Evolutionary conservation across 2,113 vertebrate genomes (phyloP).

Genomic region (Phainopepla nitens): DNA sequence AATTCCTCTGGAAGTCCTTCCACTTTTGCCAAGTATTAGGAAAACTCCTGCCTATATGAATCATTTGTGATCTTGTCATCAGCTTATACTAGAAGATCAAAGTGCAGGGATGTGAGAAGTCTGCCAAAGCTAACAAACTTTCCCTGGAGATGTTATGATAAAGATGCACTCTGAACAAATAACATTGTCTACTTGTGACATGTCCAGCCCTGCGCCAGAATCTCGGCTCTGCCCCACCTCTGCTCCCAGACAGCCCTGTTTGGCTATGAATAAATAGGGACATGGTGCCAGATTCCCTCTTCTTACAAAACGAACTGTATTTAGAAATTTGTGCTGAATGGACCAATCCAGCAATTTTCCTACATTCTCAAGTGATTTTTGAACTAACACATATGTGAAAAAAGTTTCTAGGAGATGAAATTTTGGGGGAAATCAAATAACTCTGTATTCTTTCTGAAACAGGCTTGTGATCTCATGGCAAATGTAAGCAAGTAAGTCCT

Average conservation of each 20-base stretch:
- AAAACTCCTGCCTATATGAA: neutral
- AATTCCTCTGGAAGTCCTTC: neutral
- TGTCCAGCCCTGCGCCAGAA: neutral
- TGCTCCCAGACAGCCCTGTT: neutral
- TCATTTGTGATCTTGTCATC: neutral
- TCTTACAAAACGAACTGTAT: neutral
- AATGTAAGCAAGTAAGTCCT: neutral
- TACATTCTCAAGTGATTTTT: neutral
- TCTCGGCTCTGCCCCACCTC: neutral
- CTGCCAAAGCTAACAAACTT: neutral
- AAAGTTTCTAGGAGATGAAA: neutral
- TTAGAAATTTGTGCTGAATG: neutral
- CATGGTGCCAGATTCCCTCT: neutral
- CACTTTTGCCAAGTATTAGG: neutral
- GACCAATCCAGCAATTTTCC: rapidly evolving
- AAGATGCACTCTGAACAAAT: neutral
- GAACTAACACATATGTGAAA: neutral
- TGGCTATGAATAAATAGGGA: rapidly evolving
- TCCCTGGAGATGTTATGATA: neutral
- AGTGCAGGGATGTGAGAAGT: neutral
- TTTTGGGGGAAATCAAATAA: neutral
- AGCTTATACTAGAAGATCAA: neutral
- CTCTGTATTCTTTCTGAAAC: neutral
- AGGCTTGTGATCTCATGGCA: neutral
- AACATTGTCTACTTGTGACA: neutral